Conservation (phyloP, 2,113 vertebrate genomes). For the Daboia siamensis region DNA sequence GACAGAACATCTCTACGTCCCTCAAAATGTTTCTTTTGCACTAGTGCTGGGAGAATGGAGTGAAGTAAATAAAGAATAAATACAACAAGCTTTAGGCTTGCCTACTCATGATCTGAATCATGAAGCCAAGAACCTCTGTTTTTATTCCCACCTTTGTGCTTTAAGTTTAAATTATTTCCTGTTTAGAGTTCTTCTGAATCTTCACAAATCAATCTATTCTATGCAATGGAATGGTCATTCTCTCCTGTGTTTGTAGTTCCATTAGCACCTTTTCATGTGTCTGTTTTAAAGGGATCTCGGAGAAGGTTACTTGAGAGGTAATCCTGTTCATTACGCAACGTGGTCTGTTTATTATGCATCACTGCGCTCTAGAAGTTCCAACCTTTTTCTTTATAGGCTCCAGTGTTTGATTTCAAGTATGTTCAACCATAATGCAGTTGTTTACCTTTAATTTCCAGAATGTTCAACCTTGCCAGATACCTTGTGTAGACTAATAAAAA, state of each 20-base stretch:
- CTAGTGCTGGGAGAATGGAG: background rate
- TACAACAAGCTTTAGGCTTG: background rate
- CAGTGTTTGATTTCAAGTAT: background rate
- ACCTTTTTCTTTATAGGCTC: background rate
- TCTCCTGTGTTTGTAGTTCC: background rate
- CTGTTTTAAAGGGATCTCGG: background rate
- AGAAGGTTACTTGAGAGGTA: background rate
- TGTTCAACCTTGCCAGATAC: background rate
- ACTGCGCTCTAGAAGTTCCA: background rate
- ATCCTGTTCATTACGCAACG: background rate
- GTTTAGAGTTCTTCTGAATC: background rate
- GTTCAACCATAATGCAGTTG: background rate
- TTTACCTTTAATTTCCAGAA: background rate
- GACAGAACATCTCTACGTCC: background rate
- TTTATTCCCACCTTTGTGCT: background rate
- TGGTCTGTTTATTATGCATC: background rate
- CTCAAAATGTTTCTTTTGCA: background rate
- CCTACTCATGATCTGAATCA: background rate
- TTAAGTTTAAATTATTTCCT: background rate
- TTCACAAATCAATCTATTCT: background rate
- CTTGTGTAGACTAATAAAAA: constrained; percentile 7
- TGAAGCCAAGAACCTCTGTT: background rate
- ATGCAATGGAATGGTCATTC: background rate
- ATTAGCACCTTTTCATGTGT: background rate
- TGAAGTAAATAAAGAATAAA: background rate